A percentile compares a stretch with the other conserved stretches of the same genome.
These are phyloP conservation scores for Syngnathoides biaculeatus DNA, from an alignment of 2,113 vertebrate species.

Conservation along the genomic window DNA sequence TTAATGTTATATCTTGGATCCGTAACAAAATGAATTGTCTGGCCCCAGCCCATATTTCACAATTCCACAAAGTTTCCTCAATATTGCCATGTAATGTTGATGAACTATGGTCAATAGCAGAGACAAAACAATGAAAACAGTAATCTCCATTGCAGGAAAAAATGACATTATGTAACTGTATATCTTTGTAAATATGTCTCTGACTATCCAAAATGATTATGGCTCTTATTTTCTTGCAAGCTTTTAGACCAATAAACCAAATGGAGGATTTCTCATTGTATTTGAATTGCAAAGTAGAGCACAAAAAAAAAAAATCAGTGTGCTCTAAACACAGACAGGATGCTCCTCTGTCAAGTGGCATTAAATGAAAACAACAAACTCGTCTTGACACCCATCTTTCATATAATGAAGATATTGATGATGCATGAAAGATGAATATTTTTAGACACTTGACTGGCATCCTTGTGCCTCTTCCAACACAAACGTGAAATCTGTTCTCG, in stretches of 20 bases:
- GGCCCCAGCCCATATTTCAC: background rate
- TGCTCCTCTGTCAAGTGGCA: slow-evolving; percentile 67
- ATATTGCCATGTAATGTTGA: background rate
- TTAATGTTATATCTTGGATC: no score
- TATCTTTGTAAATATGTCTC: slow-evolving; percentile 1
- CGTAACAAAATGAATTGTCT: no score
- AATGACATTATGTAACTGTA: background rate
- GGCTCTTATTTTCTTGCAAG: slow-evolving; percentile 12
- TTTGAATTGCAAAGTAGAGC: slow-evolving; percentile 58
- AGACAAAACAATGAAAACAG: background rate
- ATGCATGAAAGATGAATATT: slow-evolving; percentile 74
- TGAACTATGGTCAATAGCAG: background rate
- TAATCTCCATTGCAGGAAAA: background rate
- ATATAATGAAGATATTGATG: slow-evolving; percentile 76
- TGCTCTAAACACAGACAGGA: slow-evolving; percentile 61
- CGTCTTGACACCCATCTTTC: slow-evolving; percentile 70
- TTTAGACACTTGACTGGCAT: slow-evolving; percentile 50
- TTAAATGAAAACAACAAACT: slow-evolving; percentile 61
- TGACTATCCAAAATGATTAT: slow-evolving; percentile 24
- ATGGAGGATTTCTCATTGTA: slow-evolving; percentile 37
- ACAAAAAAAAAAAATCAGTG: slow-evolving; percentile 55
- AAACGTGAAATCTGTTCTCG: slow-evolving; percentile 69
- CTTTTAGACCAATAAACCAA: slow-evolving; percentile 25
- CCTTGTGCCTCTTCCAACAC: slow-evolving; percentile 38
- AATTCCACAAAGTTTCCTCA: background rate